A percentile compares a stretch with the other conserved stretches of the same genome.
Evolutionary conservation across 92 coral and sea anemone species (phyloP).

Genomic region (Desmophyllum pertusum): DNA sequence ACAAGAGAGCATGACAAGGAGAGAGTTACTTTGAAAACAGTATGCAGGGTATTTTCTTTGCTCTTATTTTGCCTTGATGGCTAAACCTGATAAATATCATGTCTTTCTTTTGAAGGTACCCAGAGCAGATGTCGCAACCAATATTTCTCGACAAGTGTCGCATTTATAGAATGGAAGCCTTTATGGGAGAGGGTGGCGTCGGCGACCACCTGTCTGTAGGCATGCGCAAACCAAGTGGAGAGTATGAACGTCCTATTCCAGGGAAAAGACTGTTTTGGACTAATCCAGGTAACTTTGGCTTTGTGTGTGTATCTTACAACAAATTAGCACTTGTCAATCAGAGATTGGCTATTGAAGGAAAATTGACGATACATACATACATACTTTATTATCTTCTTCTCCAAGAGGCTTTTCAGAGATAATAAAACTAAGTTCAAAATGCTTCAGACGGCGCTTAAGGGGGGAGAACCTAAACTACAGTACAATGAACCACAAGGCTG

Average conservation of each 20-base stretch:
- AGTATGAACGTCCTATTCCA: conserved; percentile 69
- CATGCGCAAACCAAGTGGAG: conserved; percentile 67
- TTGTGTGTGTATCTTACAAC: not conserved
- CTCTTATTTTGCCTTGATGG: too few species aligned
- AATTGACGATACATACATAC: too few species aligned
- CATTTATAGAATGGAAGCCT: conserved; percentile 49
- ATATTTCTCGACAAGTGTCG: conserved; percentile 59
- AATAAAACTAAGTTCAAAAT: too few species aligned
- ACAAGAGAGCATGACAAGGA: not conserved
- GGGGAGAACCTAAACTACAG: too few species aligned
- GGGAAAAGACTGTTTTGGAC: conserved; percentile 63
- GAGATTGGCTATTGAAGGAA: not conserved
- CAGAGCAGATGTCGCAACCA: conserved; percentile 53
- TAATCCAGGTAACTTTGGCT: conserved; percentile 58
- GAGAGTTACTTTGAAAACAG: not conserved
- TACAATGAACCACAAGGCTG: too few species aligned
- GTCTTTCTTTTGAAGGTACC: conserved; percentile 30
- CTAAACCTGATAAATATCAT: too few species aligned
- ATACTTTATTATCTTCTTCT: too few species aligned
- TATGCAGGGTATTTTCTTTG: not conserved
- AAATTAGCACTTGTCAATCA: not conserved
- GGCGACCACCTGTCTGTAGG: conserved; percentile 72
- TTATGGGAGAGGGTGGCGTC: conserved; percentile 39
- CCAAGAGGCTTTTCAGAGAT: too few species aligned
- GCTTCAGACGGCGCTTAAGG: too few species aligned